Conservation (phyloP, 2,797 vertebrate species). For the Hybognathus amarus region DNA sequence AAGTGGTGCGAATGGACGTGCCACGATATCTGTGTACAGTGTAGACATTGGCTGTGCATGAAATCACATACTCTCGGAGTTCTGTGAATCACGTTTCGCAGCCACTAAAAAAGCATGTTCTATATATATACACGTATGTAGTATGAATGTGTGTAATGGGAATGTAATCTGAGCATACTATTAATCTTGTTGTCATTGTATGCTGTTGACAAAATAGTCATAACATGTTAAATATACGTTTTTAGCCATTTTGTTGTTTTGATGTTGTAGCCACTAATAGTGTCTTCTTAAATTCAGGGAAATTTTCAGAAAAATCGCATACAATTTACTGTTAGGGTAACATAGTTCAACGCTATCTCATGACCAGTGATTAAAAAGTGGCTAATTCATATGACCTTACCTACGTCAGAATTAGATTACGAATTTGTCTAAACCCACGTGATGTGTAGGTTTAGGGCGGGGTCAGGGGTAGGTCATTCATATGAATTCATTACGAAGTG, state of each 20-base stretch:
- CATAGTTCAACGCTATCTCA: no score
- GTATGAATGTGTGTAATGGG: neutral
- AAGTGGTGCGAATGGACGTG: accelerated
- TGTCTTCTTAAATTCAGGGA: neutral
- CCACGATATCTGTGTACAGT: accelerated
- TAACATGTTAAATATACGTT: neutral
- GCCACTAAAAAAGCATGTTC: neutral
- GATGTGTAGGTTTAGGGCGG: no score
- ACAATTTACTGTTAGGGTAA: no score
- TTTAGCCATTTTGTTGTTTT: neutral
- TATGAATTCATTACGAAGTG: no score
- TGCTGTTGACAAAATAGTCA: neutral
- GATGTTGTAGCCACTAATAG: neutral
- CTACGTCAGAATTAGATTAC: no score
- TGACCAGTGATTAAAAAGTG: no score
- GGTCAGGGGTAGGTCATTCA: no score
- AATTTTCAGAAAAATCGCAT: no score
- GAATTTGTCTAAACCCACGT: no score
- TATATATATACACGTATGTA: neutral
- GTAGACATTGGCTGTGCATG: neutral
- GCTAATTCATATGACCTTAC: no score
- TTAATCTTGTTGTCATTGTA: neutral
- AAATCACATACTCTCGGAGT: neutral
- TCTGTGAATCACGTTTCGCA: neutral
- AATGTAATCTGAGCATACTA: neutral